These are phyloP conservation scores for Aspidapion aeneum DNA, from an alignment of 2,888 invertebrate genomes.

Conservation along the genomic window DNA sequence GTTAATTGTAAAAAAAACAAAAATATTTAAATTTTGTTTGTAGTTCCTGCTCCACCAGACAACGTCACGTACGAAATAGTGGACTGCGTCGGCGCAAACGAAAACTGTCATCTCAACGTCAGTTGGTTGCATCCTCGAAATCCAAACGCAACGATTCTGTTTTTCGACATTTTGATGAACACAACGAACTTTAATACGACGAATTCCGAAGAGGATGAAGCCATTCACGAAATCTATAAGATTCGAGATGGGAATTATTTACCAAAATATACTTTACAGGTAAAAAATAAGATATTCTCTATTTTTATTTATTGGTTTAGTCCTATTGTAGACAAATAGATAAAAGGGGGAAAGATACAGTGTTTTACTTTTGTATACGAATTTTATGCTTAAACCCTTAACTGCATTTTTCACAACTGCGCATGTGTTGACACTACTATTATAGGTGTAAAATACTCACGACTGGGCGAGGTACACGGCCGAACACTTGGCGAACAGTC, in stretches of 20 bases:
- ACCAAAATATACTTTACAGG: slow-evolving; percentile 37
- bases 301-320: no score
- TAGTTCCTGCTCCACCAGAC: slow-evolving; percentile 39
- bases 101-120: slow-evolving; percentile 41
- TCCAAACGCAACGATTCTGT: slow-evolving; percentile 40
- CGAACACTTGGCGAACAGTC: no score
- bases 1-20: no score
- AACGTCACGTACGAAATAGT: slow-evolving; percentile 40
- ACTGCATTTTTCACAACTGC: no score
- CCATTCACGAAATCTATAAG: slow-evolving; percentile 36
- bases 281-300: slow-evolving; percentile 15
- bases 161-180: slow-evolving; percentile 39
- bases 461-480: no score
- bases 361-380: no score
- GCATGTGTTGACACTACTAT: no score
- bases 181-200: slow-evolving; percentile 28
- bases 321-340: no score
- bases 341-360: no score
- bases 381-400: no score
- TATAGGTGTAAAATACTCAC: no score
- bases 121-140: slow-evolving; percentile 42
- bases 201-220: slow-evolving; percentile 27
- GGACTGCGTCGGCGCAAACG: slow-evolving; percentile 32
- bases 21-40: no score
- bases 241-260: slow-evolving; percentile 33